These are phyloP conservation scores for Corythaeola cristata DNA, from an alignment of 2,113 vertebrate species.

Conservation along the genomic window DNA sequence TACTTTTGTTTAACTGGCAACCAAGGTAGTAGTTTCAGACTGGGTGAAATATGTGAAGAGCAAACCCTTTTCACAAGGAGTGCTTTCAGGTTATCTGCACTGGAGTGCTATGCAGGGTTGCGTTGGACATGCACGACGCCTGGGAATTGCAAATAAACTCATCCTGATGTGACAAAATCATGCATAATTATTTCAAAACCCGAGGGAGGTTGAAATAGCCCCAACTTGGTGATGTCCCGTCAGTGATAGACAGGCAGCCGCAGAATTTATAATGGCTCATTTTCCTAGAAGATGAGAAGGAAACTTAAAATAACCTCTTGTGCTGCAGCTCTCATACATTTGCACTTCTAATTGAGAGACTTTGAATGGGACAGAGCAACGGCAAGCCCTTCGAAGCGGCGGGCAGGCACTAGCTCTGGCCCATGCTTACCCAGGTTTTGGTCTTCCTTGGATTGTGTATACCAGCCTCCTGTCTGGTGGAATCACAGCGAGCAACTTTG, in stretches of 20 bases:
- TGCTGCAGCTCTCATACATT: not conserved
- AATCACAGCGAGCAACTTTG: not conserved
- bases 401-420: not conserved
- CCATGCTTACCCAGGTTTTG: not conserved
- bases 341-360: not conserved
- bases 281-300: slow-evolving; percentile 25
- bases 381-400: not conserved
- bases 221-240: slow-evolving; percentile 22
- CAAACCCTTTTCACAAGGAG: not conserved
- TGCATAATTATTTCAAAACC: slow-evolving; percentile 63
- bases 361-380: not conserved
- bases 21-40: slow-evolving; percentile 17
- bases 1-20: slow-evolving; percentile 65
- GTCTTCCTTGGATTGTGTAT: not conserved
- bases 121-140: not conserved
- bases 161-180: slow-evolving; percentile 60
- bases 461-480: not conserved
- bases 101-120: not conserved
- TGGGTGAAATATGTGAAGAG: slow-evolving; percentile 43
- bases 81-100: not conserved
- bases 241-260: slow-evolving; percentile 50
- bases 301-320: slow-evolving; percentile 37
- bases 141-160: slow-evolving; percentile 68
- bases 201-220: slow-evolving; percentile 35
- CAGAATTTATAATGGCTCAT: slow-evolving; percentile 45